Percentiles rank a stretch among this genome's conserved stretches.
These are phyloP conservation scores for Bostrychus sinensis DNA, from an alignment of 2,113 vertebrate species.

Conservation along the genomic window DNA sequence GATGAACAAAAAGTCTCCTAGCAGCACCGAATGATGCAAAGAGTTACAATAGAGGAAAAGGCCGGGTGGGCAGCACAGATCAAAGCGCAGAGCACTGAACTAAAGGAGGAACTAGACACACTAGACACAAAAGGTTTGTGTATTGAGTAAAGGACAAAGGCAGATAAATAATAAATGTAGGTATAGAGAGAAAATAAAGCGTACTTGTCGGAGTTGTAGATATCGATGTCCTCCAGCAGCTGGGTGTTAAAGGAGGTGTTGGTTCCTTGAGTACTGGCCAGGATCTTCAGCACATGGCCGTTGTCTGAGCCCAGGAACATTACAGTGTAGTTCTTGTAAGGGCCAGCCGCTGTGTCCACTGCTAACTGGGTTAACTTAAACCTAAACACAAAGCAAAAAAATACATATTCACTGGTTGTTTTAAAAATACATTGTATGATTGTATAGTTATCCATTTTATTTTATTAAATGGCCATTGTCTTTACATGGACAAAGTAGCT, in stretches of 20 bases:
- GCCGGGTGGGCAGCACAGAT: constrained; percentile 47
- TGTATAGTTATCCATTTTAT: no score
- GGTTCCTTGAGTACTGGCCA: constrained; percentile 74
- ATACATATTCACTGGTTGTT: constrained; percentile 26
- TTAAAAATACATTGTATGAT: no score
- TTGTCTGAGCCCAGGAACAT: constrained; percentile 91
- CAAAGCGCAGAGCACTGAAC: constrained; percentile 27
- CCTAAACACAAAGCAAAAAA: constrained; percentile 56
- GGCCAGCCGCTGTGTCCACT: constrained; percentile 86
- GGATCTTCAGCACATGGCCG: constrained; percentile 88
- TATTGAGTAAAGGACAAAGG: not conserved
- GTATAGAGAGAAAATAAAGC: not conserved
- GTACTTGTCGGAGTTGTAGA: constrained; percentile 87
- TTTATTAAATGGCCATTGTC: no score
- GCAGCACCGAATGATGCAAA: constrained; percentile 61
- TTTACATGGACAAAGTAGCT: no score
- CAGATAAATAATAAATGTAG: not conserved
- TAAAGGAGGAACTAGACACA: not conserved
- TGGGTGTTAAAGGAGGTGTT: constrained; percentile 74
- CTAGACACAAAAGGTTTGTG: constrained; percentile 2
- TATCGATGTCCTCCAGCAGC: constrained; percentile 89
- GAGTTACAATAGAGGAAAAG: constrained; percentile 48
- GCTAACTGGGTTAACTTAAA: constrained; percentile 88
- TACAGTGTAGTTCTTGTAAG: constrained; percentile 83
- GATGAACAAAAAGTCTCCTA: constrained; percentile 17